Evolutionary conservation across 2,888 invertebrate genomes (phyloP), one percentile per base, ranked within the genome.

Genomic region (Polyploca ridens): DNA sequence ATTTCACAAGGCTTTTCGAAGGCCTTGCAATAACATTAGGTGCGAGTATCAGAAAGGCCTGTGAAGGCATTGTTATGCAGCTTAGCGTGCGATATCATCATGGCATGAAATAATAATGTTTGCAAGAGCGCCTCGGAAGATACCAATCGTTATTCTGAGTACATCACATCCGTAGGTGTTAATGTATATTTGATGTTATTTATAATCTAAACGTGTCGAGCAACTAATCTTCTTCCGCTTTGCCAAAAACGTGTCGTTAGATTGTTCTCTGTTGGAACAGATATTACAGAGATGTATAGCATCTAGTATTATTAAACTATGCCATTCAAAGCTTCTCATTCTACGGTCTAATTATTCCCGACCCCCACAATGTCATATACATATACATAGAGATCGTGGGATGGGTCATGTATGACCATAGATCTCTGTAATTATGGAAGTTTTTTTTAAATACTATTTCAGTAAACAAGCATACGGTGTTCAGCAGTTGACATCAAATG

Each of bases 91-190:
- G 44, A 63, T 66, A 41, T 69, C 46, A 63, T 62, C 67, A 46
- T 19, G 60, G 49, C 70, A 65, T 70, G 66, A 70, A 72, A 72
- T 77, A 72, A 72, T 77, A 73, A 77, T 70, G 66, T 64, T 64
- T 62, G 70, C 35, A 58, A 7, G 59, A 38, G 19, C 46, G 46
- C 57, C 35, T 62, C 27, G 38, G 54, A 5, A 11, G 33, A 35
- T 38, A 62, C 69, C 63, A 66, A 72, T 72, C 67, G 66, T 63
- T 67, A 73, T 73, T 73, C 75, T 46, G 58, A 62, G 63, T 64
- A 64, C 64, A 73, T 75, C 44, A 67, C 69, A 69, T 73, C 73
- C 73, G 70, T 66, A 72, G 72, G 66, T 66, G 69, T 67, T 65
- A 14, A 66, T 27, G 54, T 33, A 64, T 38, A 54, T 19, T 46